Base-by-base conservation (phyloP, 2,113 vertebrate species). In the Neodon shergylaensis region DNA sequence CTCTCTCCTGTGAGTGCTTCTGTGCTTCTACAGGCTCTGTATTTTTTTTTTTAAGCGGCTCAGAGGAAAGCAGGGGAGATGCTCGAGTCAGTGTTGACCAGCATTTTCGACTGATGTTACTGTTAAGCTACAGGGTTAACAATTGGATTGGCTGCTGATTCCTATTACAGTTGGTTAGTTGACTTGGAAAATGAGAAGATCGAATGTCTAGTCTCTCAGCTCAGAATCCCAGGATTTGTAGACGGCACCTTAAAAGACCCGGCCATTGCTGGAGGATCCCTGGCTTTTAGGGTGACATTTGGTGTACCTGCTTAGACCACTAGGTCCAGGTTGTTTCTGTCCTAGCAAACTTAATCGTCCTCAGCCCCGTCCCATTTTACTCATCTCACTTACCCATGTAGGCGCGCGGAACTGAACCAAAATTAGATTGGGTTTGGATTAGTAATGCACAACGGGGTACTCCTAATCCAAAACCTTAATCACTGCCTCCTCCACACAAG, bases 401-500 rank as follows among this genome's bases (percentile, higher is more conserved):
- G 95, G 95, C 86, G 95, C 86, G 95, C 85, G 87, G 78, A 58
- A 49, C 31, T 68, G 39, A 66, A 74, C 74, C 81, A 86, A 66
- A 93, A 93, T 93, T 93, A 95, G 86, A 88, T 88, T 73, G 36
- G 83, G 33, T 85, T 77, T 90, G 86, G 63, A 90, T 90, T 94
- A 90, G 88, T 90, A 94, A 94, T 84, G 68, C 68, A 44, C 70
- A 68, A 3, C 52, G 47, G 68, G 77, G 90, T 77, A 85, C 79
- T 70, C 1, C 26, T 73, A 66, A 61, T 94, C n/a, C 65, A 68
- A 92, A 95, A 65, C 72, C 90, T 58, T 54, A 84, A 77, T 93
- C 65, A 49, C n/a, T 22, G 9, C 78, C 36, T 86, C 61, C 42
- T 90, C n/a, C 74, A 73, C 54, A 94, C 2, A 81, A 70, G 87